Evolutionary conservation across 1,140 invertebrate species (phyloP).

Genomic region (Diabrotica undecimpunctata): DNA sequence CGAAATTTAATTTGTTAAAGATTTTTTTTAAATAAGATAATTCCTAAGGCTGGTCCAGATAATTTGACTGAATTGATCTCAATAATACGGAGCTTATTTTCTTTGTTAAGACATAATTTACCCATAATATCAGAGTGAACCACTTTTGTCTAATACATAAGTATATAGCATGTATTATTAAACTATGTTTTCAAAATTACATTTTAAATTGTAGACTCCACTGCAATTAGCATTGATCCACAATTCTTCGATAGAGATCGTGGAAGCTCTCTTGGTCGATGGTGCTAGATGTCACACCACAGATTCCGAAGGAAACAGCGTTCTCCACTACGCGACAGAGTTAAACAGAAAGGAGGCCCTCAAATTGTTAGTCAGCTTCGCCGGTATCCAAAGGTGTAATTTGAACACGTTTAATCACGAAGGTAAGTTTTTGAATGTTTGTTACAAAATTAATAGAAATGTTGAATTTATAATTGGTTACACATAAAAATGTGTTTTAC

Average conservation of each 20-base stretch:
- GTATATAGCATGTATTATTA: too few species aligned
- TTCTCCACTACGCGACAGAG: conserved; percentile 35
- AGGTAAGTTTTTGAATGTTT: conserved; percentile 4
- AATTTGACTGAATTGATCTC: too few species aligned
- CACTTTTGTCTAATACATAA: too few species aligned
- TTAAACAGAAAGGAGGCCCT: conserved; percentile 23
- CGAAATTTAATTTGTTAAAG: too few species aligned
- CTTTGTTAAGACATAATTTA: too few species aligned
- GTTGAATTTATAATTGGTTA: background rate
- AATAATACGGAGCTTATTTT: too few species aligned
- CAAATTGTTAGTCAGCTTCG: conserved; percentile 21
- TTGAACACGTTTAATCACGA: conserved; percentile 28
- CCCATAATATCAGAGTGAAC: too few species aligned
- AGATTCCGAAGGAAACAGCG: conserved; percentile 39
- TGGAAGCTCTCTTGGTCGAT: conserved; percentile 29
- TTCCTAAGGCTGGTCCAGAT: too few species aligned
- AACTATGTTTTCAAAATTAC: too few species aligned
- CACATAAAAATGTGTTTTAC: too few species aligned
- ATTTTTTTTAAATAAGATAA: too few species aligned
- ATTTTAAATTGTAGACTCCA: conserved; percentile 31
- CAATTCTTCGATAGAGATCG: conserved; percentile 24
- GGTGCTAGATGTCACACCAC: conserved; percentile 27
- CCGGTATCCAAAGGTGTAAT: conserved; percentile 9
- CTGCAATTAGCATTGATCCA: conserved; percentile 37
- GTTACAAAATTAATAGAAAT: background rate